phyloP scores from a whole-genome alignment of 2,797 vertebrate species.

The Rhodeus uyekii region DNA sequence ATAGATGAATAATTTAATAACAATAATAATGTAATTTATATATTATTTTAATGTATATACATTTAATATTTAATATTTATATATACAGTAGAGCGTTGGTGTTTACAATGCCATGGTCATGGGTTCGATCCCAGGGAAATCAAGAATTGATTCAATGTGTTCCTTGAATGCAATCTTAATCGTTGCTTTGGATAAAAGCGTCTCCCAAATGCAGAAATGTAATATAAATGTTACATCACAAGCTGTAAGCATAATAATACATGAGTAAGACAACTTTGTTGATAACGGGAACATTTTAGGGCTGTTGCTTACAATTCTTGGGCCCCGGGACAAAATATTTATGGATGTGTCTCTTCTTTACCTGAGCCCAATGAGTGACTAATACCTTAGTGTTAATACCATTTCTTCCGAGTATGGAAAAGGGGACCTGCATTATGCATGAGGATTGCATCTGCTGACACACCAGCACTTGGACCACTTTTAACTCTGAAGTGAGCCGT shows the following conservation, averaged over 20 bases:
- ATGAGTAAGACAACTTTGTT: neutral
- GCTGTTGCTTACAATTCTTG: neutral
- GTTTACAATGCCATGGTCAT: no score
- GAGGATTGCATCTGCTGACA: slow-evolving; percentile 65
- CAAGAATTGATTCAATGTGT: no score
- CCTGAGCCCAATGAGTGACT: neutral
- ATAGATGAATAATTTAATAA: neutral
- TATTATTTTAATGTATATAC: neutral
- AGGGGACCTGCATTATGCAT: slow-evolving; percentile 70
- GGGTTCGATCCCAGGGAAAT: no score
- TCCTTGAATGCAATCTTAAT: no score
- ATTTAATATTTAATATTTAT: neutral
- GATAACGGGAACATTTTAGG: neutral
- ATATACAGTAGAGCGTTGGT: no score
- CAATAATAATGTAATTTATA: neutral
- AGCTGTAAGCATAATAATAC: neutral
- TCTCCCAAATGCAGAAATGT: no score
- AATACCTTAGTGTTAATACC: neutral
- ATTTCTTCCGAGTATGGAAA: slow-evolving; percentile 54
- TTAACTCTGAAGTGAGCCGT: slow-evolving; percentile 61
- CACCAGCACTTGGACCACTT: slow-evolving; percentile 63
- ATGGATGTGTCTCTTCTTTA: neutral
- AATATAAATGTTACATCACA: no score
- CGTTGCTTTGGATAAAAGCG: no score
- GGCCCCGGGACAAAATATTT: neutral